phyloP scores from a whole-genome alignment of 2,888 invertebrate species.

The Malacosoma neustria region DNA sequence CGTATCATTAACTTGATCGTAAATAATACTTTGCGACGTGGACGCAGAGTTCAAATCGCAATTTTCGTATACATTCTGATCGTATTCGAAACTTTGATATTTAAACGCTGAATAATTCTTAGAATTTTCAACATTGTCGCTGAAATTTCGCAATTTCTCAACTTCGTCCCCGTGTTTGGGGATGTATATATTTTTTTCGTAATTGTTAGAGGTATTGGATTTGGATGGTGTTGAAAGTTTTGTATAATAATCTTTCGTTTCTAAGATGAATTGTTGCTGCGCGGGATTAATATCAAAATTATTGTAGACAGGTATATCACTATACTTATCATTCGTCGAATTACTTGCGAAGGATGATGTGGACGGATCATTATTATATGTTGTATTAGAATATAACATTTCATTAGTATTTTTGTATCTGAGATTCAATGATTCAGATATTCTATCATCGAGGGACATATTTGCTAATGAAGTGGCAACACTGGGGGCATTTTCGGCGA shows the following conservation, averaged over 20 bases:
- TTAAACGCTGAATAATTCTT: constrained; percentile 61
- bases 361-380: constrained; percentile 24
- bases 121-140: constrained; percentile 51
- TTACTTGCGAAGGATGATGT: constrained; percentile 22
- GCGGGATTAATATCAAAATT: constrained; percentile 46
- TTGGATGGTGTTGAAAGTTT: constrained; percentile 48
- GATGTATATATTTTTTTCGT: constrained; percentile 62
- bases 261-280: constrained; percentile 51
- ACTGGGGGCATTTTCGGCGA: constrained; percentile 30
- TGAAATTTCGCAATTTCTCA: constrained; percentile 54
- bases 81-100: constrained; percentile 51
- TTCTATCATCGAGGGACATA: constrained; percentile 63
- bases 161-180: constrained; percentile 51
- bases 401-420: constrained; percentile 53
- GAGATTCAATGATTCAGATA: constrained; percentile 65
- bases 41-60: constrained; percentile 26
- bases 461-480: constrained; percentile 31
- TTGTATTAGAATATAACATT: constrained; percentile 40
- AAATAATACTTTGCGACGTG: constrained; percentile 25
- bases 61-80: constrained; percentile 25
- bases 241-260: constrained; percentile 61
- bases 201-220: constrained; percentile 33
- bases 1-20: constrained; percentile 56
- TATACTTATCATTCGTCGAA: constrained; percentile 25
- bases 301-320: constrained; percentile 48